Evolutionary conservation across 2,797 vertebrate genomes (phyloP).

Genomic region (Mallotus villosus): DNA sequence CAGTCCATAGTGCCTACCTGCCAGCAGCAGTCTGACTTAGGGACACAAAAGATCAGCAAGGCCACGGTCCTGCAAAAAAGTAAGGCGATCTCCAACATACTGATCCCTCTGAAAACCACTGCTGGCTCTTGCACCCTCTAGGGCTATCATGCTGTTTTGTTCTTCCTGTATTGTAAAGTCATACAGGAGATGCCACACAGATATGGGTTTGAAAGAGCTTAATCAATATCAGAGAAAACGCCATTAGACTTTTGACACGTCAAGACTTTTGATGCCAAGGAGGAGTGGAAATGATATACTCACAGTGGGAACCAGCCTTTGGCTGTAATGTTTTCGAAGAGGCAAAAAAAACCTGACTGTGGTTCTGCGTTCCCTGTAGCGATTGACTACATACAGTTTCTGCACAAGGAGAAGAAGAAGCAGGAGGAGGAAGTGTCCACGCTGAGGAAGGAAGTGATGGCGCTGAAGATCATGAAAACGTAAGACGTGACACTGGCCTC

Average conservation of each 20-base stretch:
- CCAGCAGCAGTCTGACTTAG: constrained; percentile 92
- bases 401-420: constrained; percentile 99
- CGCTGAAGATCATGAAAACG: constrained; percentile 99
- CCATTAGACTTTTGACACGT: no score
- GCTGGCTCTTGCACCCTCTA: no score
- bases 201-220: no score
- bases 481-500: constrained; percentile 47
- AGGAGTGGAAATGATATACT: not conserved
- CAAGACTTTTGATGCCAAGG: no score
- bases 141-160: not conserved
- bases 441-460: constrained; percentile 93
- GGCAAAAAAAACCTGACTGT: constrained; percentile 25
- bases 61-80: constrained; percentile 96
- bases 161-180: not conserved
- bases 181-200: not conserved
- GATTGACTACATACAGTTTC: constrained; percentile 98
- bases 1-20: constrained; percentile 96
- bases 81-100: constrained; percentile 64
- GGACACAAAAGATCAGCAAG: constrained; percentile 95
- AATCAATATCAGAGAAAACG: no score
- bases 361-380: constrained; percentile 68
- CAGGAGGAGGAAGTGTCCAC: constrained; percentile 95
- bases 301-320: not conserved
- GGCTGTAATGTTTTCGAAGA: constrained; percentile 1
- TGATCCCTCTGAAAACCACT: not conserved